Base-by-base conservation (phyloP, 2,797 vertebrate species). In the Phylloscopus collybita region DNA sequence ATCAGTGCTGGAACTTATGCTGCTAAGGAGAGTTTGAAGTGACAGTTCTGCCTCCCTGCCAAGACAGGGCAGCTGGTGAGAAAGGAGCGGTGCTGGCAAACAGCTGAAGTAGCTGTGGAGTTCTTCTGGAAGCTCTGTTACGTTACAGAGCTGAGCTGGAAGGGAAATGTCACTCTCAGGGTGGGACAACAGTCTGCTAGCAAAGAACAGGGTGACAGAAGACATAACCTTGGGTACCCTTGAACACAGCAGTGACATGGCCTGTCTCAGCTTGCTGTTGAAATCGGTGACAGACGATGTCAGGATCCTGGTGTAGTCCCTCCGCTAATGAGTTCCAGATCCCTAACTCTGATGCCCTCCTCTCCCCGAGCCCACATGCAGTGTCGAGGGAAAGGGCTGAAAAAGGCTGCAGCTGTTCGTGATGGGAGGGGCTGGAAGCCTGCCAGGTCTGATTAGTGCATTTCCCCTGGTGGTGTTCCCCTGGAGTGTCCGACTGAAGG, bases 21-120 rank as follows among this genome's bases (percentile, higher is more conserved):
- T 73, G 73, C n/a, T 79, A 13, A 73, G 70, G 81, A 64, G 89
- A 81, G 62, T 64, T 76, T 38, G 72, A 92, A 93, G 83, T 71
- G 67, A 86, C 20, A 71, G 12, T 84, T 90, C 40, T 86, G 78
- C 42, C 38, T 85, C 51, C 42, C 38, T 84, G 85, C 88, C 82
- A 91, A 45, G 66, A 50, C 42, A 53, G 66, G 29, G 20, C 86
- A 94, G 93, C 86, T 95, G 91, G 34, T 85, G 78, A 86, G 80
- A 57, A 73, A 73, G 53, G 32, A 86, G 18, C 1, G 1, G 34
- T 34, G 36, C n/a, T 81, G 83, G 53, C 6, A 17, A 92, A 51
- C 91, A 95, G 95, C 94, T 97, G 95, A 90, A 86, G 78, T 90
- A 94, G 83, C 91, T 92, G 90, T 70, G 56, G 67, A 82, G 67